These are phyloP conservation scores for Uloborus diversus DNA, from an alignment of 1,140 invertebrate genomes.

Conservation along the genomic window DNA sequence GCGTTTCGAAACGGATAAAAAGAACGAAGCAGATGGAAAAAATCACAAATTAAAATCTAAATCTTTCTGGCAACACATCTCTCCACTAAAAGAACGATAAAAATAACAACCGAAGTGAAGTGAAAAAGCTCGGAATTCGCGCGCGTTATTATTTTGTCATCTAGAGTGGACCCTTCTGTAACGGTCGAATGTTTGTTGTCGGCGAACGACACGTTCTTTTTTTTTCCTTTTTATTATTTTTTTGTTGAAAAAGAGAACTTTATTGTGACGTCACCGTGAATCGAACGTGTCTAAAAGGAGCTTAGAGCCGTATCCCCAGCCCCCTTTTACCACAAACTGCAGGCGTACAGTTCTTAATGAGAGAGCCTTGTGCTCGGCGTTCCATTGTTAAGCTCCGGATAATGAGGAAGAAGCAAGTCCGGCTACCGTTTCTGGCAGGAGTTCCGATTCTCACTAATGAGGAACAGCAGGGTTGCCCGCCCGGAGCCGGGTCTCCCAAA, in stretches of 20 bases:
- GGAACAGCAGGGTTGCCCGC: conserved; percentile 17
- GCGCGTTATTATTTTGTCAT: conserved; percentile 56
- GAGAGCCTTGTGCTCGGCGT: conserved; percentile 21
- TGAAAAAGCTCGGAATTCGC: conserved; percentile 41
- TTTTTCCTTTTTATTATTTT: conserved; percentile 22
- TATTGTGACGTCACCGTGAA: conserved; percentile 38
- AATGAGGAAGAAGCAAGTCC: conserved; percentile 46
- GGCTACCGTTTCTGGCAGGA: conserved; percentile 43
- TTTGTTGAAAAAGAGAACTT: conserved; percentile 7
- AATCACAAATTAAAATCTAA: conserved; percentile 32
- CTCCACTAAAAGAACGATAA: conserved; percentile 8
- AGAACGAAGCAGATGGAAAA: too few relatives aligned
- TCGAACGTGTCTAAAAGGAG: conserved; percentile 55
- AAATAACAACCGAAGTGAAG: conserved; percentile 34
- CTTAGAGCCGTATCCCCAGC: conserved; percentile 16
- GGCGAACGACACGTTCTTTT: conserved; percentile 31
- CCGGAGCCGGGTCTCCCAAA: too few relatives aligned
- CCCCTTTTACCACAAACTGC: conserved; percentile 37
- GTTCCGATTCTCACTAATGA: conserved; percentile 56
- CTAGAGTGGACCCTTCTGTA: conserved; percentile 45
- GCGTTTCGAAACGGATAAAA: too few relatives aligned
- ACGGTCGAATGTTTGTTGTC: conserved; percentile 44
- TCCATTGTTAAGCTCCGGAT: conserved; percentile 53
- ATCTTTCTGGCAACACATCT: conserved; percentile 1
- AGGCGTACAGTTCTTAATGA: conserved; percentile 33